A percentile compares a stretch with the other conserved stretches of the same genome.
Evolutionary conservation across 2,113 vertebrate genomes (phyloP).

Genomic region (Myotis yumanensis): DNA sequence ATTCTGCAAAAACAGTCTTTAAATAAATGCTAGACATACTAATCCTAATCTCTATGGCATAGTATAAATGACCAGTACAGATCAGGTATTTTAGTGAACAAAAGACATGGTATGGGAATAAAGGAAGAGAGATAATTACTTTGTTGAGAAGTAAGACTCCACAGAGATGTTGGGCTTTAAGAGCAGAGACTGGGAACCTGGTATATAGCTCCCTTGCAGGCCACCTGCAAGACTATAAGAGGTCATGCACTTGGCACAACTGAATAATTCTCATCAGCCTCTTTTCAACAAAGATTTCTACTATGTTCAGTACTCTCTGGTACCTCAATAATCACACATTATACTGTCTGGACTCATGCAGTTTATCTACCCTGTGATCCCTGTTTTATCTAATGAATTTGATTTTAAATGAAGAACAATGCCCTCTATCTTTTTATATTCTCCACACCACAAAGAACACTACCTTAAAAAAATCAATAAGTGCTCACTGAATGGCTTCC

Average conservation of each 20-base stretch:
- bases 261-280: not conserved
- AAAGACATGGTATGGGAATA: not conserved
- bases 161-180: not conserved
- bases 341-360: not conserved
- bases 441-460: not conserved
- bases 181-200: not conserved
- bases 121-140: not conserved
- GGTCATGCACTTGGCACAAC: not conserved
- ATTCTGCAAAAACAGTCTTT: not conserved
- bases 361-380: not conserved
- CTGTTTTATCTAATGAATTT: not conserved
- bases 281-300: not conserved
- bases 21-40: not conserved
- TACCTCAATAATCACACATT: not conserved
- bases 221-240: not conserved
- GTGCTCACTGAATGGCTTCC: conserved; percentile 13
- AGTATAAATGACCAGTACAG: not conserved
- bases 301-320: not conserved
- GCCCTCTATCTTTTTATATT: not conserved
- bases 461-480: not conserved
- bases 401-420: not conserved
- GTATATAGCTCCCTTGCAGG: not conserved
- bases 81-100: not conserved
- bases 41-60: not conserved
- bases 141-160: not conserved